A percentile compares a stretch with the other conserved stretches of the same genome.
phyloP scores from a whole-genome alignment of 2,888 invertebrate genomes.

The Ditylenchus weischeri region DNA sequence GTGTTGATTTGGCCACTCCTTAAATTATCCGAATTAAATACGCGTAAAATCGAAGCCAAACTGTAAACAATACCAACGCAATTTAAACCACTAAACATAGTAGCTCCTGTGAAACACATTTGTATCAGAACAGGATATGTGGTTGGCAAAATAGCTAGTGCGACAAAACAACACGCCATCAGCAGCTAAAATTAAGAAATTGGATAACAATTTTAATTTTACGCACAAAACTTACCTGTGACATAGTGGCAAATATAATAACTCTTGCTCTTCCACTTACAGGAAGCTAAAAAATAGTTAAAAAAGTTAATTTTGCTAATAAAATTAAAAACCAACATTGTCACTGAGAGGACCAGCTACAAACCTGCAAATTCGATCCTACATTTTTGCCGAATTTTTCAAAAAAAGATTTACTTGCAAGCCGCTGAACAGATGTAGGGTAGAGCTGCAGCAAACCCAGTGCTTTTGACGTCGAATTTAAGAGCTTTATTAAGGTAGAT shows the following conservation, averaged over 20 bases:
- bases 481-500: constrained; percentile 33
- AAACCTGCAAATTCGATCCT: neutral
- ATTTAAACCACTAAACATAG: constrained; percentile 30
- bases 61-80: constrained; percentile 19
- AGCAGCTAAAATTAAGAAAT: constrained; percentile 30
- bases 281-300: constrained; percentile 2
- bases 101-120: constrained; percentile 23
- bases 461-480: constrained; percentile 15
- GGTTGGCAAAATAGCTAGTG: constrained; percentile 31
- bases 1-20: constrained; percentile 19
- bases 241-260: constrained; percentile 14
- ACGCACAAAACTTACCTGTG: constrained; percentile 9
- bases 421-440: constrained; percentile 9
- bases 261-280: constrained; percentile 10
- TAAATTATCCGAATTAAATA: too few relatives aligned
- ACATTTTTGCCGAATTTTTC: neutral
- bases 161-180: constrained; percentile 34
- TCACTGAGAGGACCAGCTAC: constrained; percentile 14
- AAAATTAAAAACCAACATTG: constrained; percentile 15
- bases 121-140: constrained; percentile 28
- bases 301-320: constrained; percentile 24
- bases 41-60: too few relatives aligned
- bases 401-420: constrained; percentile 24
- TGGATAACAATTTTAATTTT: too few relatives aligned
- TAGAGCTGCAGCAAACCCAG: constrained; percentile 16